Conservation (phyloP, 2,113 vertebrate species). For the Poecile atricapillus region DNA sequence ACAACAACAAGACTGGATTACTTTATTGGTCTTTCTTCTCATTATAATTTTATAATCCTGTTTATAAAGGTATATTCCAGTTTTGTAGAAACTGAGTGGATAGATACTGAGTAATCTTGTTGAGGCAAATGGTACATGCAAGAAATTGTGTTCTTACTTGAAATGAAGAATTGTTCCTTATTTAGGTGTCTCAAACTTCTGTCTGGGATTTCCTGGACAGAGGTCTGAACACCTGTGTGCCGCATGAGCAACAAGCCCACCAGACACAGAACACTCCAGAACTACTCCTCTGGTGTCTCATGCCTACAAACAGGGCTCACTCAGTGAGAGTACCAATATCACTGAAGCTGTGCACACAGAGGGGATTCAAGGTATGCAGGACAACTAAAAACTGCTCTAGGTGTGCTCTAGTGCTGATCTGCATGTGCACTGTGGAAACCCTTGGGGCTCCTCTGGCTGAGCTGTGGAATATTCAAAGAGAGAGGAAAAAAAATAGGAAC, state of each 20-base stretch:
- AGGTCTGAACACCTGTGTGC: not conserved
- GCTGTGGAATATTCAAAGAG: not conserved
- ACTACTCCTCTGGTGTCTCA: not conserved
- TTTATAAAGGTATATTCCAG: not conserved
- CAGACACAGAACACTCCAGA: not conserved
- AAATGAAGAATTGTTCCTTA: not conserved
- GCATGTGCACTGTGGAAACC: not conserved
- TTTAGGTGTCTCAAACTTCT: not conserved
- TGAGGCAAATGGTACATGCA: not conserved
- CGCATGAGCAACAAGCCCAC: not conserved
- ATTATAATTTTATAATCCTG: not conserved
- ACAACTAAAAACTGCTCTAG: not conserved
- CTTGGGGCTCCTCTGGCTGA: not conserved
- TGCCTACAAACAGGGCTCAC: not conserved
- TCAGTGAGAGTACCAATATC: accelerated
- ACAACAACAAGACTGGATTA: not conserved
- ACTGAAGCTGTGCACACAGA: accelerated
- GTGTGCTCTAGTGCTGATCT: not conserved
- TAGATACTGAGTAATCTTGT: not conserved
- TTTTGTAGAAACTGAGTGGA: not conserved
- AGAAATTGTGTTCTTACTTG: not conserved
- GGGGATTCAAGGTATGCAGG: not conserved
- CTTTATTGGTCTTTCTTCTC: not conserved
- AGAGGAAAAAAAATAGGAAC: not conserved
- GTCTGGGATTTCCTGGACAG: not conserved